Base-by-base conservation (phyloP, 2,888 invertebrate species). In the Eupeodes latifasciatus region DNA sequence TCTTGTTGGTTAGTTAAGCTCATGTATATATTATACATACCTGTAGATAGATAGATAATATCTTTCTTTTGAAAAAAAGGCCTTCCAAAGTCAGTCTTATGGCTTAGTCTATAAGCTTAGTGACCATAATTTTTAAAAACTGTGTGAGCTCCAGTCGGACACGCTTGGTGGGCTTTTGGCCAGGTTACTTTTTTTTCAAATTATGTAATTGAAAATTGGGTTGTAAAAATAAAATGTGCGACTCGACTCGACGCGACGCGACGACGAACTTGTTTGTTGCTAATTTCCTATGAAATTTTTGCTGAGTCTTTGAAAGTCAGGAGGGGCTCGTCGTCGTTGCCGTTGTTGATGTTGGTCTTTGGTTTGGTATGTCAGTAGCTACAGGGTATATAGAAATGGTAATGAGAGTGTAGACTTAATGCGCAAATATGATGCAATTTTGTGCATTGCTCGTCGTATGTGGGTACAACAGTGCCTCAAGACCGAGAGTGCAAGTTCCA, bases 201-300 rank as follows among this genome's bases (percentile, higher is more conserved):
- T 64, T 87, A 83, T 82, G 79, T 72, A 87, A 87, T 66, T 53
- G 27, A 10, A 79, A 87, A 87, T 66, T 83, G 57, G 83, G 79
- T 82, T 83, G 86, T 67, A 77, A 69, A 53, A 61, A 61, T 27
- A 61, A 77, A 76, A 40, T 71, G 64, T 67, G n/a, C 57, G 75
- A 75, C 69, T 27, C 12, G 14, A 49, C 47, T 9, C 10, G 47
- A 47, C 10, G 3, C 47, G 47, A 12, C 10, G 47, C 53, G 66
- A 77, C 74, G 40, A 71, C 61, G 12, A 49, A 19, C 69, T 53
- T 69, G 57, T 57, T 44, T 44, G 14, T 72, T 44, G 27, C 72
- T 71, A 55, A 57, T 55, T 57, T 72, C 72, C 55, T 72, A 71
- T 71, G 57, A 57, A 47, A 19, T 27, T 72, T 59, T 14, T 27